Percentiles rank a stretch among this genome's conserved stretches.
Evolutionary conservation across 2,113 vertebrate species (phyloP).

Genomic region (Saccopteryx leptura): DNA sequence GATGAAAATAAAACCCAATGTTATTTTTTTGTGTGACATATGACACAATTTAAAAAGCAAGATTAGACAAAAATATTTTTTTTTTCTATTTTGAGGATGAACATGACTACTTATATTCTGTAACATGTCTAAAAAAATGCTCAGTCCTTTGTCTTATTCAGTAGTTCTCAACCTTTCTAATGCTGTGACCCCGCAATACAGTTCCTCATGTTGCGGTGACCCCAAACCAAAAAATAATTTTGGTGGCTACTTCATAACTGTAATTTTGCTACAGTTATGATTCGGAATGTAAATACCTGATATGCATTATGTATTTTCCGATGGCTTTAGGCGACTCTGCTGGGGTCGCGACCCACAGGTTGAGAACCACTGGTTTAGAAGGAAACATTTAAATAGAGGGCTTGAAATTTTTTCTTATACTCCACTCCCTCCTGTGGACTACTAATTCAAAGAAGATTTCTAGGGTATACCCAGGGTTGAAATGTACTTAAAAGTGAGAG

Average conservation of each 20-base stretch:
- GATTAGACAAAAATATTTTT: background rate
- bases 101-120: background rate
- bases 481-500: background rate
- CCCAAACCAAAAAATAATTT: too few relatives aligned
- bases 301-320: too few relatives aligned
- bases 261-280: too few relatives aligned
- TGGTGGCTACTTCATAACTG: too few relatives aligned
- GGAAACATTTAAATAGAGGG: constrained; percentile 25
- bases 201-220: too few relatives aligned
- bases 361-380: background rate
- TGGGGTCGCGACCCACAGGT: too few relatives aligned
- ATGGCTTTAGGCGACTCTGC: too few relatives aligned
- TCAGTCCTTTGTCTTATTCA: background rate
- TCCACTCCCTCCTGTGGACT: background rate
- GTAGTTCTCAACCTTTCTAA: too few relatives aligned
- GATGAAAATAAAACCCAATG: constrained; percentile 29
- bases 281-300: too few relatives aligned
- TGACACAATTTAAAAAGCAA: constrained; percentile 1
- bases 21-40: constrained; percentile 46
- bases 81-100: background rate
- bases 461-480: background rate
- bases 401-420: background rate
- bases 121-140: background rate
- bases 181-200: too few relatives aligned
- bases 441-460: constrained; percentile 9